Percentiles rank a stretch among this genome's conserved stretches.
phyloP scores from a whole-genome alignment of 2,113 vertebrate species.

The Gnathonemus longibarbis region DNA sequence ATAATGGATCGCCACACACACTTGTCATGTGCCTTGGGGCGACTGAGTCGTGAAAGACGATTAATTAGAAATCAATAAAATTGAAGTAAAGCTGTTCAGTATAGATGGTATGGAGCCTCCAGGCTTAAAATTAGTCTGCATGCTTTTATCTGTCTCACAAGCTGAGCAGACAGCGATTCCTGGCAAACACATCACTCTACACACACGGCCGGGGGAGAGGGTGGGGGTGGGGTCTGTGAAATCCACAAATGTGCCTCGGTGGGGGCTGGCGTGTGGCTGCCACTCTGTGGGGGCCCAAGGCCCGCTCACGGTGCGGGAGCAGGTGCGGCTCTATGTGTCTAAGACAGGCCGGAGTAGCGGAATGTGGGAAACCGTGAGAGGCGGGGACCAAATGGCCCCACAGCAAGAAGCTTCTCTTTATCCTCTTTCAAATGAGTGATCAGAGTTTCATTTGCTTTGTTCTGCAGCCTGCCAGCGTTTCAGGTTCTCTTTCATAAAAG shows the following conservation, averaged over 20 bases:
- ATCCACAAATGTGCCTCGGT: not conserved
- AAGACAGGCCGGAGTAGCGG: constrained; percentile 59
- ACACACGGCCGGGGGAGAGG: not conserved
- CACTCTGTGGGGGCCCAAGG: not conserved
- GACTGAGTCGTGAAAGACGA: not conserved
- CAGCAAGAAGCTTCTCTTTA: not conserved
- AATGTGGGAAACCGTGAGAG: constrained; percentile 44
- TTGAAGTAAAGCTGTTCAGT: not conserved
- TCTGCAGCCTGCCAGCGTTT: not conserved
- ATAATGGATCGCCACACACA: not conserved
- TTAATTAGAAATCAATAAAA: not conserved
- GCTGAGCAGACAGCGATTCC: not conserved
- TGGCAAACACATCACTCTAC: not conserved
- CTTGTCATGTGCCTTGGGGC: not conserved
- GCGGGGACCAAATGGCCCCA: not conserved
- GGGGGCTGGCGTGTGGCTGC: not conserved
- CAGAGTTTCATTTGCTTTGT: not conserved
- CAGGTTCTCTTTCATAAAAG: not conserved
- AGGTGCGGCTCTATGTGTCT: constrained; percentile 63
- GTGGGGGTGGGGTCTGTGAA: not conserved
- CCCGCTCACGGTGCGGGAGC: constrained; percentile 32
- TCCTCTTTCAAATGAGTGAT: too few species aligned
- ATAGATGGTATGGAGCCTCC: not conserved
- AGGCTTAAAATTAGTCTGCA: not conserved
- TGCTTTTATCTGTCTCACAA: not conserved